A percentile compares a stretch with the other conserved stretches of the same genome.
Conservation (phyloP, 2,797 vertebrate genomes). For the Hylomyscus alleni region DNA sequence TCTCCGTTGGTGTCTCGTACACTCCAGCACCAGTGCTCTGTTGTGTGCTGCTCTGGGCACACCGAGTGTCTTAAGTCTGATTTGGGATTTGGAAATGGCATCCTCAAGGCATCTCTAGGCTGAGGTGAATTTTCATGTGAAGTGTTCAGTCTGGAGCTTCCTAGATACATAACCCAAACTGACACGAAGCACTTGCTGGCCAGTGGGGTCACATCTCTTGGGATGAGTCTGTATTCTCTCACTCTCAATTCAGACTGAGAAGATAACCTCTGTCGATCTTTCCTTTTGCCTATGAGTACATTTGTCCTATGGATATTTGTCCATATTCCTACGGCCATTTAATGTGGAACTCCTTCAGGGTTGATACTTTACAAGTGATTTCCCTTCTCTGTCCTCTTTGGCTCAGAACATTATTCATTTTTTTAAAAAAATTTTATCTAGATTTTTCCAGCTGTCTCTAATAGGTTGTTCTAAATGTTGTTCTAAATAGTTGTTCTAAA, state of each 20-base stretch:
- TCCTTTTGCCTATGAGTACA: not conserved
- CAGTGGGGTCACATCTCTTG: not conserved
- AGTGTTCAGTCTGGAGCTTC: not conserved
- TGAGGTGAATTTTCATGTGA: conserved; percentile 22
- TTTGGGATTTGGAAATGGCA: not conserved
- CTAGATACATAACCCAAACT: conserved; percentile 22
- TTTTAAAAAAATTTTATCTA: not conserved
- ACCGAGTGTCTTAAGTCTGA: not conserved
- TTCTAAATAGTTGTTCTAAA: conserved; percentile 39
- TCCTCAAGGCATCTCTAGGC: not conserved
- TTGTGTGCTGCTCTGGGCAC: not conserved
- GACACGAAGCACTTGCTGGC: not conserved
- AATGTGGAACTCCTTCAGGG: not conserved
- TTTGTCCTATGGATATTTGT: not conserved
- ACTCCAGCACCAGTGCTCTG: not conserved
- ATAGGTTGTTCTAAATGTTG: not conserved
- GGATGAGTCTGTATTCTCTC: not conserved
- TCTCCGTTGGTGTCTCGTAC: not conserved
- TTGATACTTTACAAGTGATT: not conserved
- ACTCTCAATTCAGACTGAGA: not conserved
- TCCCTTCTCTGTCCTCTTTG: not conserved
- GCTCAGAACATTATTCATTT: not conserved
- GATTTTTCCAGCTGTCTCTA: conserved; percentile 45
- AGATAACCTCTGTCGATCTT: not conserved
- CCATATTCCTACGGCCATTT: not conserved